Conservation (phyloP, 2,113 vertebrate species). For the Vulpes ferrilata region DNA sequence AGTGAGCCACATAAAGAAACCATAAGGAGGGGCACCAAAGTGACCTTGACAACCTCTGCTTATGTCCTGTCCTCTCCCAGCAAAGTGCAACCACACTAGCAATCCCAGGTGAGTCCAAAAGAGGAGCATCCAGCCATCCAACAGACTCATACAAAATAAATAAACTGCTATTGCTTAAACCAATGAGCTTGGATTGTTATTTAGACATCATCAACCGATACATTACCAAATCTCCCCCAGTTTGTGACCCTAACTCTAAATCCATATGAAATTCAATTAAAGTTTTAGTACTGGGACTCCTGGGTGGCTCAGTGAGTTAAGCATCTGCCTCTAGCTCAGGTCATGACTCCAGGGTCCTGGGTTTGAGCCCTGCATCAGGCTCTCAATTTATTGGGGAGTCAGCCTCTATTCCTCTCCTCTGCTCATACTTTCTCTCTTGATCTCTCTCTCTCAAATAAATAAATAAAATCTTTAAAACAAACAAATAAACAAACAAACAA, state of each 20-base stretch:
- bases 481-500: neutral
- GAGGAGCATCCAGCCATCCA: neutral
- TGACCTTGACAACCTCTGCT: neutral
- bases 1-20: neutral
- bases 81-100: neutral
- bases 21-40: neutral
- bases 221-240: fast-evolving
- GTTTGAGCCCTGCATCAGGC: neutral
- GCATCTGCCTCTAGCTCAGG: neutral
- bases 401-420: neutral
- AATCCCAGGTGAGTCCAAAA: neutral
- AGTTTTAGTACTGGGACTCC: neutral
- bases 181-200: neutral
- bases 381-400: neutral
- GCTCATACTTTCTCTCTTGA: neutral
- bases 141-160: neutral
- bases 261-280: neutral
- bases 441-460: neutral
- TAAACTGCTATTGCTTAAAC: neutral
- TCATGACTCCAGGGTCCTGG: neutral
- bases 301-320: neutral
- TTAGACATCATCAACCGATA: neutral
- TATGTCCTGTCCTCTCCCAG: neutral
- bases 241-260: neutral
- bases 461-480: neutral